These are phyloP conservation scores for Paragorgia papillata DNA, from an alignment of 92 coral and sea anemone genomes.

Conservation along the genomic window DNA sequence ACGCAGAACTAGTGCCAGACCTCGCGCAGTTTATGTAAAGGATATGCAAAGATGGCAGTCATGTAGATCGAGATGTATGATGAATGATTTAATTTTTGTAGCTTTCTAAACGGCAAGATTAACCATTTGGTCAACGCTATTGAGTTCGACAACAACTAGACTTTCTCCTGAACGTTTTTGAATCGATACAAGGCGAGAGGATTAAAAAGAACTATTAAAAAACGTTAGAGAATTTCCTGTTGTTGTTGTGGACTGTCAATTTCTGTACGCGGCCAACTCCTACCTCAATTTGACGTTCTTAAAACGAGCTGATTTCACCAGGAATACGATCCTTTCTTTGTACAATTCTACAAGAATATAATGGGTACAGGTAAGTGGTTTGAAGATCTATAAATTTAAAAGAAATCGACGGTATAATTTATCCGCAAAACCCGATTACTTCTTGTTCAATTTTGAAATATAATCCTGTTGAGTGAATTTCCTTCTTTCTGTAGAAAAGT, in stretches of 20 bases:
- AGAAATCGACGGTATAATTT: too few species aligned
- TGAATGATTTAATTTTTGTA: not conserved
- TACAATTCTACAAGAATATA: not conserved
- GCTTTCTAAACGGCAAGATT: not conserved
- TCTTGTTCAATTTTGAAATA: too few species aligned
- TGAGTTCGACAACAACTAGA: not conserved
- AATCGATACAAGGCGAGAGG: not conserved
- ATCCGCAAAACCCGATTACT: too few species aligned
- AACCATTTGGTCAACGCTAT: not conserved
- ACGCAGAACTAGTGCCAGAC: not conserved
- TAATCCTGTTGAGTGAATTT: too few species aligned
- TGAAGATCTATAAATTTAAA: too few species aligned
- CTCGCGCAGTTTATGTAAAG: not conserved
- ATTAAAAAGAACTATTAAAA: not conserved
- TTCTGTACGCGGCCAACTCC: not conserved
- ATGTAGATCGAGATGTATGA: not conserved
- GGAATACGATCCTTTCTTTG: not conserved
- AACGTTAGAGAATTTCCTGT: not conserved
- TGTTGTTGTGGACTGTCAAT: not conserved
- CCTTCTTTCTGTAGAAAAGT: too few species aligned
- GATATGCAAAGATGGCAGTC: conserved; percentile 14
- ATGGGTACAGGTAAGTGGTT: conserved; percentile 23
- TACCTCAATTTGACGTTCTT: not conserved
- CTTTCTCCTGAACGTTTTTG: not conserved
- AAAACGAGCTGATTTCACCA: not conserved